A percentile compares a stretch with the other conserved stretches of the same genome.
Evolutionary conservation across 2,113 vertebrate genomes (phyloP).

Genomic region (Barnardius zonarius): DNA sequence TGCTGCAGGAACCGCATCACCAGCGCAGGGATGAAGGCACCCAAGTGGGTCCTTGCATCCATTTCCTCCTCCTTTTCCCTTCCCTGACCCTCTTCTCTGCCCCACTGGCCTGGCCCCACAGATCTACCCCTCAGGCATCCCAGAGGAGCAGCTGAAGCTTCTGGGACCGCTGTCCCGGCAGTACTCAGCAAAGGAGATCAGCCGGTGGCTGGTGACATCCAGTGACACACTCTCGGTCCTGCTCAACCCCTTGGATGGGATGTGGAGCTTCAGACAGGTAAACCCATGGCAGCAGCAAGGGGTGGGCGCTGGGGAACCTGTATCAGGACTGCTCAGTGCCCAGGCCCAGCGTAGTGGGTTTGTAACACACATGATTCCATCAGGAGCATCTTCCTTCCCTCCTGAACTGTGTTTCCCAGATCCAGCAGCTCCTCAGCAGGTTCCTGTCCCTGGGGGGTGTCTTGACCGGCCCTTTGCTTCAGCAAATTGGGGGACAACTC

Average conservation of each 20-base stretch:
- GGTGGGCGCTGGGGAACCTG: background rate
- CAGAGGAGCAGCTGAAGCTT: constrained; percentile 51
- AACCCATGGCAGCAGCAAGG: accelerated
- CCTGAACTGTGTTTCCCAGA: background rate
- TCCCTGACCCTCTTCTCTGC: background rate
- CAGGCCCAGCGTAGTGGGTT: accelerated
- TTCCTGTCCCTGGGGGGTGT: constrained; percentile 54
- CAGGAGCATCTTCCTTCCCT: background rate
- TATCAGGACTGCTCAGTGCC: accelerated
- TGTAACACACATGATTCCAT: accelerated
- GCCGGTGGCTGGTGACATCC: constrained; percentile 56
- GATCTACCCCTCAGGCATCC: constrained; percentile 44
- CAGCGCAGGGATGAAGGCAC: accelerated
- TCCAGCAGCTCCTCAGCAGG: constrained; percentile 23
- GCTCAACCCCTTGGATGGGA: background rate
- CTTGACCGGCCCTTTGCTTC: constrained; percentile 45
- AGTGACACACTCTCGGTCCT: constrained; percentile 19
- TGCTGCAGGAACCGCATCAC: accelerated
- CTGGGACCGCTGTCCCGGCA: background rate
- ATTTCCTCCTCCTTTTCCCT: background rate
- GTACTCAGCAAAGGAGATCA: constrained; percentile 36
- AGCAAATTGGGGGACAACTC: background rate
- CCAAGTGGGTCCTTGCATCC: accelerated
- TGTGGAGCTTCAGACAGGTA: background rate
- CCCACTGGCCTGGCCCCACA: background rate